Evolutionary conservation across 1,140 invertebrate genomes (phyloP).

Genomic region (Nomia melanderi): DNA sequence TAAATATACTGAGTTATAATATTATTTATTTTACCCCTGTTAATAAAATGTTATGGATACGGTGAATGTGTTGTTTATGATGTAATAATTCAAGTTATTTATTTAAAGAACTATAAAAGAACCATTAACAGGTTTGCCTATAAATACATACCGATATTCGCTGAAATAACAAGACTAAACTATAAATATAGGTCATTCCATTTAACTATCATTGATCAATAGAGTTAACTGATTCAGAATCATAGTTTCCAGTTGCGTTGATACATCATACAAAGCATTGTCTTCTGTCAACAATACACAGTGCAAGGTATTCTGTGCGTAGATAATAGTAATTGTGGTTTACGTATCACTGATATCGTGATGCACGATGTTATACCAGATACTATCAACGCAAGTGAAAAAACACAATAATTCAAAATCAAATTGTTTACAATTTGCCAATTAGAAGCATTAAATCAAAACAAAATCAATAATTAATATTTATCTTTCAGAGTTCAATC

Average conservation of each 20-base stretch:
- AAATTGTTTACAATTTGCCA: neutral
- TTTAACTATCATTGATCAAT: neutral
- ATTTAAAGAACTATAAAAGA: too few species aligned
- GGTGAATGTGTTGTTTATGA: too few species aligned
- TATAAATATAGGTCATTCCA: conserved; percentile 1
- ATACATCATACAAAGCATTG: neutral
- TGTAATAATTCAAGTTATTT: too few species aligned
- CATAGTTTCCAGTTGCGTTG: conserved; percentile 1
- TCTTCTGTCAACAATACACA: neutral
- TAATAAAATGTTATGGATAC: too few species aligned
- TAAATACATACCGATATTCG: neutral
- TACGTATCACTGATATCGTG: neutral
- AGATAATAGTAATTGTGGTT: neutral
- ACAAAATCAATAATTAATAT: too few species aligned
- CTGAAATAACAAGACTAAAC: neutral
- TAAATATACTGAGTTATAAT: too few species aligned
- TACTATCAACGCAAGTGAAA: neutral
- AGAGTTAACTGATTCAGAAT: neutral
- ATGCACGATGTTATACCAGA: neutral
- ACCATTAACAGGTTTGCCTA: too few species aligned
- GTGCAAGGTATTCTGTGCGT: neutral
- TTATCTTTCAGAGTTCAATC: too few species aligned
- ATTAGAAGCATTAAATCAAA: too few species aligned
- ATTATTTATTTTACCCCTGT: too few species aligned
- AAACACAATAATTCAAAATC: neutral